A percentile compares a stretch with the other conserved stretches of the same genome.
Conservation (phyloP, 92 coral and sea anemone species). For the Parazoanthus atlanticus region DNA sequence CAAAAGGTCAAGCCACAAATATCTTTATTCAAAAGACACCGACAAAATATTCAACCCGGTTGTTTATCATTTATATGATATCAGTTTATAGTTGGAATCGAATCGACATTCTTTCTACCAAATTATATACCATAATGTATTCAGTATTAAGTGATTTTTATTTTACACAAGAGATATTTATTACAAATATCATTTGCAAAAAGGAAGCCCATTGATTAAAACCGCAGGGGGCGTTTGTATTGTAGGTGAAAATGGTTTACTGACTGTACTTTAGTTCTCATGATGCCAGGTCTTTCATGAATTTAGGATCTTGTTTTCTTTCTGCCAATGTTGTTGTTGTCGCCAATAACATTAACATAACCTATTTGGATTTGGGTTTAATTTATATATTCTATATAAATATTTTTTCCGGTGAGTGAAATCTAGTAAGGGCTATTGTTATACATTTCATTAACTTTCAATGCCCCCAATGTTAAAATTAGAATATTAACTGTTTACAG, state of each 20-base stretch:
- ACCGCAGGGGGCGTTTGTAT: neutral
- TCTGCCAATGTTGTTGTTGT: neutral
- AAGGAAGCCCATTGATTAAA: neutral
- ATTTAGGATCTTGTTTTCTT: neutral
- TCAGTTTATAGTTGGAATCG: neutral
- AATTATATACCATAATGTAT: neutral
- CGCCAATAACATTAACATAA: neutral
- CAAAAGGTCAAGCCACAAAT: neutral
- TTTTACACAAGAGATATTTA: neutral
- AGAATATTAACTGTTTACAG: constrained; percentile 21
- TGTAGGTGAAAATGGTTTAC: neutral
- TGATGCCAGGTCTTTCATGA: neutral
- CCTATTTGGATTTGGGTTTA: neutral
- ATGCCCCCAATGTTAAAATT: neutral
- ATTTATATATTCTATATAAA: too few species aligned
- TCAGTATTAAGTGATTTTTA: neutral
- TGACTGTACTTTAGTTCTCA: neutral
- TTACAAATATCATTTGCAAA: constrained; percentile 1
- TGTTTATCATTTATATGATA: neutral
- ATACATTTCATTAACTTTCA: neutral
- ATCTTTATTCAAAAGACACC: neutral
- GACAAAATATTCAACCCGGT: neutral
- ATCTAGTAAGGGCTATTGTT: neutral
- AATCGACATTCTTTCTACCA: neutral
- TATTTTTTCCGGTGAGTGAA: neutral